phyloP scores from a whole-genome alignment of 2,113 vertebrate genomes.

The Planiliza haematocheilus region DNA sequence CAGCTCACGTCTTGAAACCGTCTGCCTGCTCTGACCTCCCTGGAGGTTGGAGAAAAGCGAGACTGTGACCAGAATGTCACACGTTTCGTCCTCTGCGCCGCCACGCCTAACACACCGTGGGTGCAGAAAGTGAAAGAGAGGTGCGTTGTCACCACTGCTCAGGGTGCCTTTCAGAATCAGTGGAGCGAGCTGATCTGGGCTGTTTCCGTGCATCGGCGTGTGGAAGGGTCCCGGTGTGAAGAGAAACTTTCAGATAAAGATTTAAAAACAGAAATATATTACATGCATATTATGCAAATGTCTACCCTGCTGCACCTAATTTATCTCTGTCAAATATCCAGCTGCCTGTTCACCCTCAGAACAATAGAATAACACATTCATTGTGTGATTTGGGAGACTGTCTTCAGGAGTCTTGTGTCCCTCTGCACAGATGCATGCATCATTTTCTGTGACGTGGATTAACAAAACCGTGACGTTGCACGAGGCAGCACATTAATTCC shows the following conservation, averaged over 20 bases:
- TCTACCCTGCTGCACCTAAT: too few species aligned
- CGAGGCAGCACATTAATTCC: too few species aligned
- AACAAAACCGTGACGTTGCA: too few species aligned
- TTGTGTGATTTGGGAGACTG: too few species aligned
- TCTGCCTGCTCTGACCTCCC: background rate
- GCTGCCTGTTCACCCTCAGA: too few species aligned
- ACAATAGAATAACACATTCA: too few species aligned
- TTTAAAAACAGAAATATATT: too few species aligned
- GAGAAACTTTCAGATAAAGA: background rate
- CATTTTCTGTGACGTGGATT: too few species aligned
- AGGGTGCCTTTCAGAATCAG: conserved; percentile 35
- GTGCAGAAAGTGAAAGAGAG: conserved; percentile 11
- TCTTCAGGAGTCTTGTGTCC: too few species aligned
- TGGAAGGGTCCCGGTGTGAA: conserved; percentile 3
- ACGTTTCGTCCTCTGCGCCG: background rate
- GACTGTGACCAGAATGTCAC: background rate
- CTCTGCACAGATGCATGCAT: too few species aligned
- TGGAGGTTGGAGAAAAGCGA: conserved; percentile 3
- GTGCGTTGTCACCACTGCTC: conserved; percentile 24
- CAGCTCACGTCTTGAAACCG: background rate
- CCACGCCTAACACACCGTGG: conserved; percentile 6
- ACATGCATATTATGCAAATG: too few species aligned
- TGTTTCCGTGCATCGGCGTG: background rate
- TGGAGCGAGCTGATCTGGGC: background rate
- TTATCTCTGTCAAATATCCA: too few species aligned